These are phyloP conservation scores for Ictalurus furcatus DNA, from an alignment of 2,113 vertebrate genomes.

Conservation along the genomic window DNA sequence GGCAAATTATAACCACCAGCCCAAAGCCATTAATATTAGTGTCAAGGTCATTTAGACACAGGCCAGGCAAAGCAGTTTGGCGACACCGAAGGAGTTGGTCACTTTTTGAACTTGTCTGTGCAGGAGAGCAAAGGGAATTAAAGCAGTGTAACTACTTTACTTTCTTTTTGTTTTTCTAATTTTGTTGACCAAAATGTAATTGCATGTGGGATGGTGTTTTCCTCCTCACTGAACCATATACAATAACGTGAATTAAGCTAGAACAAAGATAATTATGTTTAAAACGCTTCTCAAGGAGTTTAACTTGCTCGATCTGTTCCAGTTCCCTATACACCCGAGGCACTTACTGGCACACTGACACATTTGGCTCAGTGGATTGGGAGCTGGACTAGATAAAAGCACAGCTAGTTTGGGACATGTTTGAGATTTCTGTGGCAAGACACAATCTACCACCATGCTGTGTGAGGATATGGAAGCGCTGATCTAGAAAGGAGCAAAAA, in stretches of 20 bases:
- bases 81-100: neutral
- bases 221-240: neutral
- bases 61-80: neutral
- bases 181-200: neutral
- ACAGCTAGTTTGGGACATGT: neutral
- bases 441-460: neutral
- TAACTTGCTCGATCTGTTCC: neutral
- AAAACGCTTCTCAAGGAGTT: neutral
- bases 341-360: conserved; percentile 5
- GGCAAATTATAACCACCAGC: neutral
- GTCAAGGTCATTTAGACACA: neutral
- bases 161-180: neutral
- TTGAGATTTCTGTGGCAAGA: neutral
- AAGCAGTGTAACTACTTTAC: neutral
- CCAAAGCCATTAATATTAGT: neutral
- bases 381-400: neutral
- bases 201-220: neutral
- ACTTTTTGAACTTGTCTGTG: neutral
- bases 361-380: neutral
- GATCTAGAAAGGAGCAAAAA: neutral
- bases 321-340: neutral
- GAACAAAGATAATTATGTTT: neutral
- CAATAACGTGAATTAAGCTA: neutral
- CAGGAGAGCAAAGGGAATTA: neutral
- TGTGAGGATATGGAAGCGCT: neutral